Evolutionary conservation across 2,113 vertebrate species (phyloP).

Genomic region (Dascyllus trimaculatus): DNA sequence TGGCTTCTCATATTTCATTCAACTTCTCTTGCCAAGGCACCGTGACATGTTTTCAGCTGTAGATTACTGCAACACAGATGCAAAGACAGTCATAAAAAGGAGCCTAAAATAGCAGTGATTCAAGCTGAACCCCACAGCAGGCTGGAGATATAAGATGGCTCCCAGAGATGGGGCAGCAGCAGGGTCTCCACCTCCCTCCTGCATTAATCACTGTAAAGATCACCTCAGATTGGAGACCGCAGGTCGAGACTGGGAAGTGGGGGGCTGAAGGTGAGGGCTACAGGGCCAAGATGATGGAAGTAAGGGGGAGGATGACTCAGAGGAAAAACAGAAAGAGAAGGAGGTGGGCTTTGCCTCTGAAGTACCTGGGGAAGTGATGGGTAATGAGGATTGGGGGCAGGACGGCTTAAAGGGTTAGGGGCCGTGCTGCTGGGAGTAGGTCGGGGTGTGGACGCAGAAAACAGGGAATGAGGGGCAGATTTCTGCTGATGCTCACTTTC

Average conservation of each 20-base stretch:
- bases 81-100: slow-evolving; percentile 51
- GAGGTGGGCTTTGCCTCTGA: slow-evolving; percentile 6
- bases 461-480: slow-evolving; percentile 13
- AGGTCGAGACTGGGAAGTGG: slow-evolving; percentile 54
- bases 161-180: slow-evolving; percentile 52
- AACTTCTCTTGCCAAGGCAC: slow-evolving; percentile 6
- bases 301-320: background rate
- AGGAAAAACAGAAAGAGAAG: slow-evolving; percentile 5
- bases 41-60: slow-evolving; percentile 9
- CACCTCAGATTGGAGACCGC: slow-evolving; percentile 52
- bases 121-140: slow-evolving; percentile 34
- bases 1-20: slow-evolving; percentile 21
- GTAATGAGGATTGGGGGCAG: slow-evolving; percentile 38
- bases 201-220: slow-evolving; percentile 81
- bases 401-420: slow-evolving; percentile 20
- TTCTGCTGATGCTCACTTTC: slow-evolving; percentile 8
- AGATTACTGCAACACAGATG: slow-evolving; percentile 39
- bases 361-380: slow-evolving; percentile 15
- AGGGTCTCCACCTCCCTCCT: slow-evolving; percentile 67
- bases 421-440: background rate
- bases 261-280: slow-evolving; percentile 52
- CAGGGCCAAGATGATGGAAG: slow-evolving; percentile 48
- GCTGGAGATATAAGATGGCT: slow-evolving; percentile 50
- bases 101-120: slow-evolving; percentile 55
- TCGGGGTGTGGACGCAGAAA: slow-evolving; percentile 6